phyloP scores from a whole-genome alignment of 1,140 invertebrate genomes.

The Caenorhabditis inopinata region DNA sequence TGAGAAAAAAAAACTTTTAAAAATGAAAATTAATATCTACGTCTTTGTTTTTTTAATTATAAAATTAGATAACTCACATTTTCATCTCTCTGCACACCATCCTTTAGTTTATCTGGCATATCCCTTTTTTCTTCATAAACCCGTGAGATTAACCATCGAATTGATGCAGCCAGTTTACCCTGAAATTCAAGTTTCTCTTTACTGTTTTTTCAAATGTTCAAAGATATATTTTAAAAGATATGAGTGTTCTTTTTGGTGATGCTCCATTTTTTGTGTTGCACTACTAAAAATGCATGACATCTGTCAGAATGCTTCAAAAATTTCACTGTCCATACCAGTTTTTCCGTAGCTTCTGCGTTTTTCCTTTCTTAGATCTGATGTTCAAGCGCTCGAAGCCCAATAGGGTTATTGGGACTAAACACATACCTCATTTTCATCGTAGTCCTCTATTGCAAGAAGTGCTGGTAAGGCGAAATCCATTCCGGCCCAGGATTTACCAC shows the following conservation, averaged over 20 bases:
- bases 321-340: not conserved
- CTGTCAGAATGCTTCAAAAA: slow-evolving; percentile 7
- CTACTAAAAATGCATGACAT: slow-evolving; percentile 21
- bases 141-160: slow-evolving; percentile 94
- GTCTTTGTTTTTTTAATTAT: no score
- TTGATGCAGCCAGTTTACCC: slow-evolving; percentile 92
- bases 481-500: not conserved
- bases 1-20: no score
- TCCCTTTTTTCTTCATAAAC: slow-evolving; percentile 82
- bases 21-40: no score
- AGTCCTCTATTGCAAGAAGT: slow-evolving; percentile 29
- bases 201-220: not conserved
- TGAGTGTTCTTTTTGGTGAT: not conserved
- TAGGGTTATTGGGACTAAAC: not conserved
- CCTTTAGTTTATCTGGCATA: slow-evolving; percentile 86
- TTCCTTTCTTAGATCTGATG: not conserved
- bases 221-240: no score
- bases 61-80: slow-evolving; percentile 75
- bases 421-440: slow-evolving; percentile 32
- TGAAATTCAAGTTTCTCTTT: slow-evolving; percentile 71
- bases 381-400: not conserved
- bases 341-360: no score
- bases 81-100: slow-evolving; percentile 91
- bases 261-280: not conserved
- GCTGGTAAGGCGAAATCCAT: slow-evolving; percentile 29